Evolutionary conservation across 2,888 invertebrate genomes (phyloP).

Genomic region (Leucoma salicis): DNA sequence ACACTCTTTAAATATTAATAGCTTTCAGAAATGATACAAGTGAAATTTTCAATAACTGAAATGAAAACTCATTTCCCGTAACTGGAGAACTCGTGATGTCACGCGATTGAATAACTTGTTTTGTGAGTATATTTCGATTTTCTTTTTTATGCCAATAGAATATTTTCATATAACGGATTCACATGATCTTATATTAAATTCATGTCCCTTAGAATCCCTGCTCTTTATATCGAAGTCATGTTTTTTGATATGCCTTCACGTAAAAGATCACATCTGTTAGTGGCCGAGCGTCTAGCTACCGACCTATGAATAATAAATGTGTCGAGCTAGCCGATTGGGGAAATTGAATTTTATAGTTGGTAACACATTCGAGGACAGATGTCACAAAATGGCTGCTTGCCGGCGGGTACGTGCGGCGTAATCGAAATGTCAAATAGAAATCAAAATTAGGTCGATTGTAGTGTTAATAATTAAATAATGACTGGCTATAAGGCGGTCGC

Average conservation of each 20-base stretch:
- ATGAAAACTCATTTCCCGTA: conserved; percentile 50
- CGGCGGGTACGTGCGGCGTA: conserved; percentile 67
- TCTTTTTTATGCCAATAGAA: conserved; percentile 43
- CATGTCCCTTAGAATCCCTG: conserved; percentile 61
- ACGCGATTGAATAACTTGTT: conserved; percentile 54
- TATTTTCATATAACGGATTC: conserved; percentile 53
- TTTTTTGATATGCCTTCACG: conserved; percentile 78
- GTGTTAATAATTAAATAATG: conserved; percentile 81
- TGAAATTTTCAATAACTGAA: conserved; percentile 49
- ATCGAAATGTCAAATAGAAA: conserved; percentile 81
- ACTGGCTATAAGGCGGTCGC: conserved; percentile 48
- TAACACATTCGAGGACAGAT: conserved; percentile 80
- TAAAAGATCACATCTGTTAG: conserved; percentile 81
- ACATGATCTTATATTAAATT: conserved; percentile 63
- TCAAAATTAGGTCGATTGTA: conserved; percentile 82
- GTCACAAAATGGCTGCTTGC: conserved; percentile 76
- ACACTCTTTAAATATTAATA: conserved; percentile 54
- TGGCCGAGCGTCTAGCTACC: conserved; percentile 75
- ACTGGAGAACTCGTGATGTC: conserved; percentile 41
- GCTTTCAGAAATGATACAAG: conserved; percentile 44
- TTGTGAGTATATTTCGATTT: conserved; percentile 39
- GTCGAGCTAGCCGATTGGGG: conserved; percentile 78
- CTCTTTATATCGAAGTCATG: conserved; percentile 62
- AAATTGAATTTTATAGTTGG: conserved; percentile 82
- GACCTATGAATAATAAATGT: conserved; percentile 81